Conservation (phyloP, 1,140 invertebrate species). For the Trypoxylus dichotomus region DNA sequence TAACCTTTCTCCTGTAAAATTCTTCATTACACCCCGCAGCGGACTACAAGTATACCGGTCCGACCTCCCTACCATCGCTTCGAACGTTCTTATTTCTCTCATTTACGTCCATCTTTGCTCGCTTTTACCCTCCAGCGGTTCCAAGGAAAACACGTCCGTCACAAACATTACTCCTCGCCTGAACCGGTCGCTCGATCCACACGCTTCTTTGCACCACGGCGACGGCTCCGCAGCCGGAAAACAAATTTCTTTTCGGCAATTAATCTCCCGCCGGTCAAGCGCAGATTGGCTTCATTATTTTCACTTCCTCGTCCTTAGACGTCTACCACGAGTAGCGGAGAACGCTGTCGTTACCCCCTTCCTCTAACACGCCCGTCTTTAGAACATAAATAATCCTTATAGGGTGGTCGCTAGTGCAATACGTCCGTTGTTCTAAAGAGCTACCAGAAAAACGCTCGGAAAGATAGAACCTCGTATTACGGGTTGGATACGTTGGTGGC, state of each 20-base stretch:
- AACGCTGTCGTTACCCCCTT: too few relatives aligned
- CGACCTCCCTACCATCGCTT: too few relatives aligned
- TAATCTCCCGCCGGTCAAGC: not conserved
- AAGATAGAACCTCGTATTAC: too few relatives aligned
- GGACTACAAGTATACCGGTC: too few relatives aligned
- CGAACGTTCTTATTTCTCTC: too few relatives aligned
- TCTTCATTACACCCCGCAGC: too few relatives aligned
- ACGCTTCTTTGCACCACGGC: not conserved
- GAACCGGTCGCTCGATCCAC: not conserved
- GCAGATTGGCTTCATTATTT: not conserved
- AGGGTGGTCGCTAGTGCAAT: not conserved
- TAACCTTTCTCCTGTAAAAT: too few relatives aligned
- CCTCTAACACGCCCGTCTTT: not conserved
- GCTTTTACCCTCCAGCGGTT: not conserved
- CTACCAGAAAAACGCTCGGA: too few relatives aligned
- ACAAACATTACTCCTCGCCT: not conserved
- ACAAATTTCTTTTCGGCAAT: slow-evolving; percentile 7
- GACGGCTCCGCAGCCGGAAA: not conserved
- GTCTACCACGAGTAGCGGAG: not conserved
- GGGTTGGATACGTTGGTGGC: too few relatives aligned
- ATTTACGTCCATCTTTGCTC: too few relatives aligned
- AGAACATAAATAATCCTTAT: not conserved
- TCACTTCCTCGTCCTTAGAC: not conserved
- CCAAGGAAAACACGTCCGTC: not conserved
- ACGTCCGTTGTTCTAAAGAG: too few relatives aligned